phyloP scores from a whole-genome alignment of 2,888 invertebrate genomes.

The Malacosoma neustria region DNA sequence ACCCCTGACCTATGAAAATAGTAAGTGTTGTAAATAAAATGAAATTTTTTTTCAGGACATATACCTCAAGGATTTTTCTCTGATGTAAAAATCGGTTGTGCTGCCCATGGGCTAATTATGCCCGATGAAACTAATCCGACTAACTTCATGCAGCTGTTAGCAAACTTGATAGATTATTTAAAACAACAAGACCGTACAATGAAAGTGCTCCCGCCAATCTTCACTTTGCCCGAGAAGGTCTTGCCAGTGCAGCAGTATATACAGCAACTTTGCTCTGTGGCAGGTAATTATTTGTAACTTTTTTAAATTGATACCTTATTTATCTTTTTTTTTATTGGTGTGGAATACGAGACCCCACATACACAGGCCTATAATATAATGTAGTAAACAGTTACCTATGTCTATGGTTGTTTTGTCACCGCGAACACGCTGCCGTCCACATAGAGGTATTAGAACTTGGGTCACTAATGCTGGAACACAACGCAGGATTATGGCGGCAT shows the following conservation, averaged over 20 bases:
- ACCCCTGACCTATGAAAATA: no score
- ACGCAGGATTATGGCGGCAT: no score
- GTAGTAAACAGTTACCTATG: no score
- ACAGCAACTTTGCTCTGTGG: constrained; percentile 35
- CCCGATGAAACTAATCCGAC: constrained; percentile 28
- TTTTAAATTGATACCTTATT: no score
- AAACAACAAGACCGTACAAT: constrained; percentile 22
- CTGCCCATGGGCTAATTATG: constrained; percentile 36
- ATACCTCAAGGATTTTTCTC: constrained; percentile 51
- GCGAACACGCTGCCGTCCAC: no score
- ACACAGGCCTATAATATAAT: no score
- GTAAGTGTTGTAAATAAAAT: no score
- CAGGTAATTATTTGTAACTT: constrained; percentile 33
- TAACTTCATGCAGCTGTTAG: constrained; percentile 38
- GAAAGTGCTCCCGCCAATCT: constrained; percentile 39
- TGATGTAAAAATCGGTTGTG: constrained; percentile 37
- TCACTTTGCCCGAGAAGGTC: constrained; percentile 48
- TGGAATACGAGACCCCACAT: no score
- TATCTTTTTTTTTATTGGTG: no score
- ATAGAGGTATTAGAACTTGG: no score
- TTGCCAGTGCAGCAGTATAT: constrained; percentile 36
- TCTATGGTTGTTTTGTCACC: no score
- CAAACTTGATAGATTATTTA: constrained; percentile 45
- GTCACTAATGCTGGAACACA: no score
- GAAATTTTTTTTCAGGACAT: constrained; percentile 21